phyloP scores from a whole-genome alignment of 2,797 vertebrate species.

The Prionace glauca region DNA sequence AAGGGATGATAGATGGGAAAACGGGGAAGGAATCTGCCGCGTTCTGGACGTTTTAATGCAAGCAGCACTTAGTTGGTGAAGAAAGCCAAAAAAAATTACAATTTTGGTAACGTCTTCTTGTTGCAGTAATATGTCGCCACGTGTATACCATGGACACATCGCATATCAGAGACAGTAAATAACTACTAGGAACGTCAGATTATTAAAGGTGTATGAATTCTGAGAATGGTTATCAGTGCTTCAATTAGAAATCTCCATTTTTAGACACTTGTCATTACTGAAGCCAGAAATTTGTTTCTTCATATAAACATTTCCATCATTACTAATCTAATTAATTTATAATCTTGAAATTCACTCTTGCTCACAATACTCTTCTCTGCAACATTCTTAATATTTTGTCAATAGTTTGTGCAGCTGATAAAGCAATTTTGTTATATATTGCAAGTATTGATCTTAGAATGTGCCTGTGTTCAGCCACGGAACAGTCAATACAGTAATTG shows the following conservation, averaged over 20 bases:
- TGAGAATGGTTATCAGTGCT: background rate
- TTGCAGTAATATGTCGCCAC: background rate
- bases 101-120: background rate
- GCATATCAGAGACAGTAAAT: constrained; percentile 1
- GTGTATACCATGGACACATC: background rate
- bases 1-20: background rate
- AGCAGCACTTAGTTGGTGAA: background rate
- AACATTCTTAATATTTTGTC: background rate
- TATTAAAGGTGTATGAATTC: background rate
- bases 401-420: background rate
- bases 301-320: background rate
- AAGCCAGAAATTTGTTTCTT: background rate
- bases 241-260: background rate
- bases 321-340: background rate
- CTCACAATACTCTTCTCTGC: background rate
- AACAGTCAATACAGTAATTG: background rate
- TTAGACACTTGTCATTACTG: background rate
- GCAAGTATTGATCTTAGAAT: background rate
- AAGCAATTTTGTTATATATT: background rate
- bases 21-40: background rate
- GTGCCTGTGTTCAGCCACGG: background rate
- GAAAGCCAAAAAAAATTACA: background rate
- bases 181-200: background rate
- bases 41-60: background rate
- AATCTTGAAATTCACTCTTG: background rate